phyloP scores from a whole-genome alignment of 2,888 invertebrate genomes.

The Ernsta delagoae region DNA sequence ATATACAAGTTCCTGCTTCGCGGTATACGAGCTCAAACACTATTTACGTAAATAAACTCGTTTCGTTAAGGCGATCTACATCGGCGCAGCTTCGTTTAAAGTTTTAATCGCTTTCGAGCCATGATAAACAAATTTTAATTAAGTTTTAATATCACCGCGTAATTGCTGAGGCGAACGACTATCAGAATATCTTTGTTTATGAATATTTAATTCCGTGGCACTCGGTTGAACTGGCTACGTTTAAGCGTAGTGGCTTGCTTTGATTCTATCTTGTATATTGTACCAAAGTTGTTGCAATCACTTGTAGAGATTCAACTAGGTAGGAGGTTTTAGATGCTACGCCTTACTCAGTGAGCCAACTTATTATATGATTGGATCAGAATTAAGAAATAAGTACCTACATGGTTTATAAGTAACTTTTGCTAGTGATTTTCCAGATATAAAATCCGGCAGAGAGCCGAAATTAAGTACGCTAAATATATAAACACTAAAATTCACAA shows the following conservation, averaged over 20 bases:
- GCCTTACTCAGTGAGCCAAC: too few relatives aligned
- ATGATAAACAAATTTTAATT: constrained; percentile 85
- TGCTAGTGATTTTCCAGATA: too few relatives aligned
- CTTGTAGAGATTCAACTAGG: neutral
- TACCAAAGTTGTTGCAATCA: neutral
- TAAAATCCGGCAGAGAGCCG: too few relatives aligned
- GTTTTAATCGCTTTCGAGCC: constrained; percentile 83
- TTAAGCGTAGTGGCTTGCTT: constrained; percentile 22
- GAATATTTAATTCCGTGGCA: constrained; percentile 63
- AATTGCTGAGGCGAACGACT: constrained; percentile 78
- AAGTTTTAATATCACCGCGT: constrained; percentile 84
- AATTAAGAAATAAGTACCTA: too few relatives aligned
- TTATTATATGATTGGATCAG: too few relatives aligned
- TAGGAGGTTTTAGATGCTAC: too few relatives aligned
- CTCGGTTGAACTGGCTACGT: constrained; percentile 43
- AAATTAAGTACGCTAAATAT: too few relatives aligned
- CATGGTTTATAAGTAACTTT: too few relatives aligned
- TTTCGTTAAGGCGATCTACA: constrained; percentile 76
- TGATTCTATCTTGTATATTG: too few relatives aligned
- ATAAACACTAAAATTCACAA: too few relatives aligned
- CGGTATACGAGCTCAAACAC: constrained; percentile 55
- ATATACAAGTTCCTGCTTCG: constrained; percentile 14
- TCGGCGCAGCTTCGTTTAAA: constrained; percentile 80
- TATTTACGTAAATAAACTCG: constrained; percentile 78
- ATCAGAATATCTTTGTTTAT: constrained; percentile 76